Evolutionary conservation across 1,140 invertebrate species (phyloP).

Genomic region (Nymphalis io): DNA sequence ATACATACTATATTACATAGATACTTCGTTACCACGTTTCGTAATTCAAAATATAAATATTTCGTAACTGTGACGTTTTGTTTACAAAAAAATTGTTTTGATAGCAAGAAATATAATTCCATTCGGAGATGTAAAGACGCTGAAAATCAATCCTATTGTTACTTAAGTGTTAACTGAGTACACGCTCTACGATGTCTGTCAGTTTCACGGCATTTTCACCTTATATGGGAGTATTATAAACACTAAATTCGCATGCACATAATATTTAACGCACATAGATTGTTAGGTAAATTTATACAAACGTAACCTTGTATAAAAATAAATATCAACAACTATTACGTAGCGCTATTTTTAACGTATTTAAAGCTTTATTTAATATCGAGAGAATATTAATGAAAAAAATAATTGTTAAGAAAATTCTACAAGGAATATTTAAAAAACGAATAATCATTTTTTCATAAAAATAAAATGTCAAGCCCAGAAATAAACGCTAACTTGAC

Average conservation of each 20-base stretch:
- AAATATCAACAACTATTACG: slow-evolving; percentile 38
- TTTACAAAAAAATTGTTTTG: neutral
- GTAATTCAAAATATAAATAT: too few relatives aligned
- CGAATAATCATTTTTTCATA: too few relatives aligned
- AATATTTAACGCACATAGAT: slow-evolving; percentile 20
- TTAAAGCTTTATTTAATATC: neutral
- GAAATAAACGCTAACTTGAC: too few relatives aligned
- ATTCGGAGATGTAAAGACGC: slow-evolving; percentile 32
- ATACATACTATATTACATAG: too few relatives aligned
- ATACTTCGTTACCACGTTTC: too few relatives aligned
- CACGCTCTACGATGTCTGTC: slow-evolving; percentile 23
- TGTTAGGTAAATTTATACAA: slow-evolving; percentile 39
- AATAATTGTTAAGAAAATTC: neutral
- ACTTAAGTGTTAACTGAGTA: slow-evolving; percentile 49
- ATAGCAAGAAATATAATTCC: slow-evolving; percentile 28
- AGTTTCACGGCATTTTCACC: slow-evolving; percentile 33
- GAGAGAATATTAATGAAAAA: neutral
- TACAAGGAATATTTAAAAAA: neutral
- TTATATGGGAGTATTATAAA: slow-evolving; percentile 32
- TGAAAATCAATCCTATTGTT: slow-evolving; percentile 52
- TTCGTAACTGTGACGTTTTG: slow-evolving; percentile 11
- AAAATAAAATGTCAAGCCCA: too few relatives aligned
- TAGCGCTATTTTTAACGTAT: slow-evolving; percentile 11
- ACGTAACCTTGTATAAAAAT: slow-evolving; percentile 48
- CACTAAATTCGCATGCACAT: slow-evolving; percentile 31